These are phyloP conservation scores for Tamias sibiricus DNA, from an alignment of 2,113 vertebrate genomes.

Conservation along the genomic window DNA sequence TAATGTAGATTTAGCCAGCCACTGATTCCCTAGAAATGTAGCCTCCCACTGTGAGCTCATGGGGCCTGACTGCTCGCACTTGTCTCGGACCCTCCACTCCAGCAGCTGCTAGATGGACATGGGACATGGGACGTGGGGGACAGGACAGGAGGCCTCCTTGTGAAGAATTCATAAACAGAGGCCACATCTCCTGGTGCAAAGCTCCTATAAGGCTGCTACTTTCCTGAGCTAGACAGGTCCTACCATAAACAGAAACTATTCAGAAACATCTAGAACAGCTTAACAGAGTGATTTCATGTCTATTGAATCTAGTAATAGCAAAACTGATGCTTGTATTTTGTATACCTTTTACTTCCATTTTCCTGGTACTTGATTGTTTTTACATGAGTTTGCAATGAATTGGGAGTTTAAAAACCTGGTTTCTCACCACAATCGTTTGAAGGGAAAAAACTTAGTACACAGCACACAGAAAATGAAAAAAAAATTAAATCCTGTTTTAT, in stretches of 20 bases:
- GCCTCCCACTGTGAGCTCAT: neutral
- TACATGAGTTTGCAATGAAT: neutral
- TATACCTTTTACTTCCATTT: neutral
- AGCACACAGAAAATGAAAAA: neutral
- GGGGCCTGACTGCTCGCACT: accelerated
- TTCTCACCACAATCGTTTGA: neutral
- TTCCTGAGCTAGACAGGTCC: neutral
- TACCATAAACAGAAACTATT: neutral
- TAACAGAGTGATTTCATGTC: neutral
- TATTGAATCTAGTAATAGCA: neutral
- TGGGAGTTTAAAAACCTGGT: neutral
- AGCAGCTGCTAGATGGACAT: accelerated
- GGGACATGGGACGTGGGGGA: accelerated
- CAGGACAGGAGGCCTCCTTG: accelerated
- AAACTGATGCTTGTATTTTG: neutral
- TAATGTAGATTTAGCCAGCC: neutral
- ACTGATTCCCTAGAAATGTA: neutral
- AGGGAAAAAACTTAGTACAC: neutral
- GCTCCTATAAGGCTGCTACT: accelerated
- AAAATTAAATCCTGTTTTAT: neutral
- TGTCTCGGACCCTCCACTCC: accelerated
- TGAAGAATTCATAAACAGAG: no score
- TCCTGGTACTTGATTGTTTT: neutral
- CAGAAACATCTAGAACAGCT: neutral
- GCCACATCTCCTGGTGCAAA: accelerated